Conservation (phyloP, 2,888 invertebrate genomes). For the Taenaris catops region DNA sequence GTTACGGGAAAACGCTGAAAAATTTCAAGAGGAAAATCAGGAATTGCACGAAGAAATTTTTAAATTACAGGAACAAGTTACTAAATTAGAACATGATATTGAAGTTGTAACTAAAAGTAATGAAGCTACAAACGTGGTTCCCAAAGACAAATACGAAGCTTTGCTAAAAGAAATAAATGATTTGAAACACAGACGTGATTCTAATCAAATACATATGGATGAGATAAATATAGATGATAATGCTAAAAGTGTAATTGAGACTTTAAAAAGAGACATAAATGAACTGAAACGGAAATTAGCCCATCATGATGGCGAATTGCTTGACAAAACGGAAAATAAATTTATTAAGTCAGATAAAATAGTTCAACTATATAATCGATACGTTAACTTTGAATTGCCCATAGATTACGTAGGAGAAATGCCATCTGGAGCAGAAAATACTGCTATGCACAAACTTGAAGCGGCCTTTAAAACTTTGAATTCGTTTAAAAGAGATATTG, state of each 20-base stretch:
- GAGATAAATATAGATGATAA: constrained; percentile 72
- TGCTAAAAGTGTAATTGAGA: constrained; percentile 71
- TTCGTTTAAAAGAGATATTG: constrained; percentile 81
- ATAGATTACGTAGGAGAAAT: constrained; percentile 69
- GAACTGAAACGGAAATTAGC: constrained; percentile 58
- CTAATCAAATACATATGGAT: constrained; percentile 50
- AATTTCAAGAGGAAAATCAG: constrained; percentile 75
- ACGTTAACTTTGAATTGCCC: constrained; percentile 68
- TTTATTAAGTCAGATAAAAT: constrained; percentile 54
- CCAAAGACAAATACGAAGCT: constrained; percentile 56
- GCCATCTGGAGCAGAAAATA: constrained; percentile 53
- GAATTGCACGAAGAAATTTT: constrained; percentile 74
- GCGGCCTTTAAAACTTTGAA: constrained; percentile 75
- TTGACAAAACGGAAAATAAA: constrained; percentile 40
- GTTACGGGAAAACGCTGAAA: constrained; percentile 67
- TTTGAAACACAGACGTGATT: constrained; percentile 47
- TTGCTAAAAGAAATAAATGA: constrained; percentile 52
- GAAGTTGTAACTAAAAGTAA: constrained; percentile 49
- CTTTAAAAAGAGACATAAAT: constrained; percentile 64
- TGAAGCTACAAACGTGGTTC: constrained; percentile 46
- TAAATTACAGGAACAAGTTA: constrained; percentile 67
- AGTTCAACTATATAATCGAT: constrained; percentile 65
- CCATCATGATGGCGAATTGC: constrained; percentile 38
- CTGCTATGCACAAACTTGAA: constrained; percentile 67
- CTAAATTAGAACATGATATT: constrained; percentile 65